Conservation (phyloP, 2,888 invertebrate genomes). For the Pollenia griseotomentosa region DNA sequence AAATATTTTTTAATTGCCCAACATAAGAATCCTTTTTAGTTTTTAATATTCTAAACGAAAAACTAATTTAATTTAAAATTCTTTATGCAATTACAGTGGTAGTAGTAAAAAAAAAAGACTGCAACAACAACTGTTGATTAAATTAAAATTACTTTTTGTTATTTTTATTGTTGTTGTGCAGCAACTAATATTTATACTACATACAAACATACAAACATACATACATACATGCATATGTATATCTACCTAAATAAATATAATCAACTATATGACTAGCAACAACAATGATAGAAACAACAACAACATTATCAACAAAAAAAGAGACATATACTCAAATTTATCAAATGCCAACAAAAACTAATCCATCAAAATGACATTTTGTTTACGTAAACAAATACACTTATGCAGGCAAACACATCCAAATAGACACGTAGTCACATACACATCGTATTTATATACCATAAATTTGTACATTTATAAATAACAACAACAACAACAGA, state of each 20-base stretch:
- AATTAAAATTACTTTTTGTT: conserved; percentile 56
- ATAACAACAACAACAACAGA: background rate
- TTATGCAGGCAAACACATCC: conserved; percentile 1
- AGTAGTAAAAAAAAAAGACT: background rate
- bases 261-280: conserved; percentile 34
- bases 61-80: conserved; percentile 63
- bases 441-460: background rate
- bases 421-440: background rate
- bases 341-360: conserved; percentile 71
- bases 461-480: background rate
- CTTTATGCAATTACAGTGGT: background rate
- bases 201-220: background rate
- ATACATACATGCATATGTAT: conserved; percentile 12
- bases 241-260: conserved; percentile 64
- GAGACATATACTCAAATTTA: conserved; percentile 62
- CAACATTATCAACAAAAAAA: background rate
- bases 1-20: conserved; percentile 27
- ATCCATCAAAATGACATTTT: conserved; percentile 73
- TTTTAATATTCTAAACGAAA: conserved; percentile 51
- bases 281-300: background rate
- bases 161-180: conserved; percentile 22
- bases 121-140: conserved; percentile 56
- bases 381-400: conserved; percentile 66
- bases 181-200: conserved; percentile 5
- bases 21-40: conserved; percentile 39